Conservation (phyloP, 64 coral and sea anemone species). For the Hydrozoanthus tunicans region DNA sequence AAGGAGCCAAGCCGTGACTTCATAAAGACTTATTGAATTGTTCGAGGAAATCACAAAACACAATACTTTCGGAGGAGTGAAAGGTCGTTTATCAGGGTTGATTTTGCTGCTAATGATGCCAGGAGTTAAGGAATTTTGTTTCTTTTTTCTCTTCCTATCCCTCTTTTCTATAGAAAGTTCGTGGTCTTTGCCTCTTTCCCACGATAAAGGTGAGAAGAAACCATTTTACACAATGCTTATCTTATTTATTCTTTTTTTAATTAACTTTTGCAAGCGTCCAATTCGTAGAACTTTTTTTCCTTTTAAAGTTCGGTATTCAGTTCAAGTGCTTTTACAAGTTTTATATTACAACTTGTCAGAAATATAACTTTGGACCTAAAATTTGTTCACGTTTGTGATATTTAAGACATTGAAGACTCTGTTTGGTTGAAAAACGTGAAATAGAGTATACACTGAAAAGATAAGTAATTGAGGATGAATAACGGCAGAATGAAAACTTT, state of each 20-base stretch:
- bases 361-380: background rate
- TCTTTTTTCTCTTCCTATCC: background rate
- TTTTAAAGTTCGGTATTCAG: background rate
- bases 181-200: conserved; percentile 6
- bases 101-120: background rate
- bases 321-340: background rate
- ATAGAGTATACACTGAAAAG: too few species aligned
- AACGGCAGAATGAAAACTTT: too few species aligned
- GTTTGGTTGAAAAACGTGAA: background rate
- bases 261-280: background rate
- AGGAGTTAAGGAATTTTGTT: background rate
- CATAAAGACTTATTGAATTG: conserved; percentile 30
- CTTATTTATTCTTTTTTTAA: background rate
- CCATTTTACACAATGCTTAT: background rate
- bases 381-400: background rate
- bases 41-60: background rate
- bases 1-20: conserved; percentile 29
- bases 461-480: too few species aligned
- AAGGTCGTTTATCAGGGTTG: background rate
- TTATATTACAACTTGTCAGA: background rate
- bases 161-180: conserved; percentile 24
- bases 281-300: background rate
- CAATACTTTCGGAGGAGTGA: background rate
- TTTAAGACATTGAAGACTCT: background rate
- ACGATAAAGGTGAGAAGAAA: conserved; percentile 31